Conservation (phyloP, 2,888 invertebrate genomes). For the Habrosyne pyritoides region DNA sequence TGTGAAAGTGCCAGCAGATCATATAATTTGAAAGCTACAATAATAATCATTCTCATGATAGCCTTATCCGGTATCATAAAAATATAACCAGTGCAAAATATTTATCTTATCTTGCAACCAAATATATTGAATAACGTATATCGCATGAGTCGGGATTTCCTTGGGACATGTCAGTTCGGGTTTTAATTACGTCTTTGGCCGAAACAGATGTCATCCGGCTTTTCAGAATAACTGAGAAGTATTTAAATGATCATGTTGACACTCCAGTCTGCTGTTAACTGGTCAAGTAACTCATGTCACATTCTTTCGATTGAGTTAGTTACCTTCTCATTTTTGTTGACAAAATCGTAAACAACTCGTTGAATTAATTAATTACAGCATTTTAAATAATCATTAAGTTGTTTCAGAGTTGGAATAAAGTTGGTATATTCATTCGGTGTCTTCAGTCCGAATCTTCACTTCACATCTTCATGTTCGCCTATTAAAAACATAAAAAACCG, state of each 20-base stretch:
- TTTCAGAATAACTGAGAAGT: slow-evolving; percentile 5
- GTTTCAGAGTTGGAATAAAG: too few relatives aligned
- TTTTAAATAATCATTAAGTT: too few relatives aligned
- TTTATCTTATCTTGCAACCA: neutral
- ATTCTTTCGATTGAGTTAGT: neutral
- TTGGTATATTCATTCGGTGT: too few relatives aligned
- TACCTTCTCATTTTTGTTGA: too few relatives aligned
- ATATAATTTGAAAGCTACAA: neutral
- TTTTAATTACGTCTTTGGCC: neutral
- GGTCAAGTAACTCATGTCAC: neutral
- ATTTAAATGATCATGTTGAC: neutral
- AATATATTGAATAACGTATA: neutral
- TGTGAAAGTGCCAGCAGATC: neutral
- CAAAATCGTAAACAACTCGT: too few relatives aligned
- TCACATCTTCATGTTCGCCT: too few relatives aligned
- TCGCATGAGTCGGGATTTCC: neutral
- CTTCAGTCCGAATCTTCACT: too few relatives aligned
- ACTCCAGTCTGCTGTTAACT: neutral
- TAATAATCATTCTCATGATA: neutral
- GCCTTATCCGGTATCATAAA: neutral
- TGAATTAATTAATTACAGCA: too few relatives aligned
- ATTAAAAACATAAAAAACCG: too few relatives aligned
- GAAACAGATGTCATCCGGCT: slow-evolving; percentile 1
- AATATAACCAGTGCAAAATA: neutral
- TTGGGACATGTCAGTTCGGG: neutral